Conservation (phyloP, 2,113 vertebrate species). For the Corvus cornix region DNA sequence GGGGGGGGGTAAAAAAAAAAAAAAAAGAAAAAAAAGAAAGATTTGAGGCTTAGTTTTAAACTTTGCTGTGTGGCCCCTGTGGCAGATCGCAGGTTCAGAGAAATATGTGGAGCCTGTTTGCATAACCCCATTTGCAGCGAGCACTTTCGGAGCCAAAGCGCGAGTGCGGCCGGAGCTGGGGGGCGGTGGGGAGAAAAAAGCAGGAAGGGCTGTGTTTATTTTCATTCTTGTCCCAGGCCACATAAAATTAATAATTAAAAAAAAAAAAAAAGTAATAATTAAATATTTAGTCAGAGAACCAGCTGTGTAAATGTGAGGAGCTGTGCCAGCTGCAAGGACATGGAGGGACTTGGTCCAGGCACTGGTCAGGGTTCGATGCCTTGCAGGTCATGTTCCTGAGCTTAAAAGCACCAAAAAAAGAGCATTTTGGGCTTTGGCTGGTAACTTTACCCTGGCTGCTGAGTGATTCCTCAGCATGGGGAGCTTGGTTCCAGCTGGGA, state of each 20-base stretch:
- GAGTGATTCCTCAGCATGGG: background rate
- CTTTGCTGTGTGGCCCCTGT: conserved; percentile 52
- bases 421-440: background rate
- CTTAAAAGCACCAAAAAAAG: background rate
- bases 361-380: background rate
- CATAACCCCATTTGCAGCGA: conserved; percentile 40
- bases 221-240: conserved; percentile 52
- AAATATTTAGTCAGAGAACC: conserved; percentile 49
- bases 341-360: background rate
- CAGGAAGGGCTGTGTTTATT: conserved; percentile 52
- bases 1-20: background rate
- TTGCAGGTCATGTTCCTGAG: rapidly evolving
- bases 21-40: background rate
- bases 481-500: background rate
- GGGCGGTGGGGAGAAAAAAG: background rate
- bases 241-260: conserved; percentile 11
- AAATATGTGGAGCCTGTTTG: conserved; percentile 48
- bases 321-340: conserved; percentile 25
- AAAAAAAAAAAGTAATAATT: background rate
- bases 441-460: background rate
- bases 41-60: conserved; percentile 16
- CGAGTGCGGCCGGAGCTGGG: background rate
- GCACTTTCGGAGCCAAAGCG: background rate
- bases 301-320: background rate
- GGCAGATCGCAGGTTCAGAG: conserved; percentile 15